phyloP scores from a whole-genome alignment of 2,797 vertebrate species.

The Hippoglossus hippoglossus region DNA sequence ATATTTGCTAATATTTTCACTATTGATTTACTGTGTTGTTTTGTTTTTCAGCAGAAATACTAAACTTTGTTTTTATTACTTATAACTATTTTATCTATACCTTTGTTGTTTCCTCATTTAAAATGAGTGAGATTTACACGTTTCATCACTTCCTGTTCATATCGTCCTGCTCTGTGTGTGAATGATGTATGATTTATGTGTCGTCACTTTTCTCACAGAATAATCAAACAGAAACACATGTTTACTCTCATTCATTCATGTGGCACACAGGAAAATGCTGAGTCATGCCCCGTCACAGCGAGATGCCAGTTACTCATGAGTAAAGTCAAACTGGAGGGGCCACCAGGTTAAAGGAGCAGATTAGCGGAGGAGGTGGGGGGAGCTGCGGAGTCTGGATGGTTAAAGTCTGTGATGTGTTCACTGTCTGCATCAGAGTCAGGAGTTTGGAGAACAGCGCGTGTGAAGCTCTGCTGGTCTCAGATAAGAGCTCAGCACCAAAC shows the following conservation, averaged over 20 bases:
- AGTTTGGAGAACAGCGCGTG: background rate
- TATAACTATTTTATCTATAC: too few species aligned
- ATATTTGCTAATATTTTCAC: too few species aligned
- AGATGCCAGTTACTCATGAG: constrained; percentile 41
- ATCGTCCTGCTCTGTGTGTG: too few species aligned
- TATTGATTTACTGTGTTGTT: too few species aligned
- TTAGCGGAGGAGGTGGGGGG: background rate
- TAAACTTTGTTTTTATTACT: too few species aligned
- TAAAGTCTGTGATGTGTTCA: background rate
- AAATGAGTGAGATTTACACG: too few species aligned
- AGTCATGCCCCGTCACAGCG: constrained; percentile 65
- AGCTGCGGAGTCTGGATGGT: background rate
- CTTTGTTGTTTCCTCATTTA: too few species aligned
- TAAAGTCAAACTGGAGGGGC: constrained; percentile 20
- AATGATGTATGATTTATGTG: too few species aligned
- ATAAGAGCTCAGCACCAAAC: constrained; percentile 1
- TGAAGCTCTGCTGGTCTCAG: background rate
- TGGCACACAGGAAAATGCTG: constrained; percentile 30
- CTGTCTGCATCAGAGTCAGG: background rate
- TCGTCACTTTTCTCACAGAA: too few species aligned
- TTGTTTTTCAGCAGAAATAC: too few species aligned
- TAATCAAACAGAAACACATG: too few species aligned
- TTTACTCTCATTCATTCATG: background rate
- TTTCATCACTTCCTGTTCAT: too few species aligned
- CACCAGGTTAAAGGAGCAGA: background rate